Evolutionary conservation across 2,888 invertebrate genomes (phyloP), one percentile per base, ranked within the genome.

Genomic region (Molanna angustata): DNA sequence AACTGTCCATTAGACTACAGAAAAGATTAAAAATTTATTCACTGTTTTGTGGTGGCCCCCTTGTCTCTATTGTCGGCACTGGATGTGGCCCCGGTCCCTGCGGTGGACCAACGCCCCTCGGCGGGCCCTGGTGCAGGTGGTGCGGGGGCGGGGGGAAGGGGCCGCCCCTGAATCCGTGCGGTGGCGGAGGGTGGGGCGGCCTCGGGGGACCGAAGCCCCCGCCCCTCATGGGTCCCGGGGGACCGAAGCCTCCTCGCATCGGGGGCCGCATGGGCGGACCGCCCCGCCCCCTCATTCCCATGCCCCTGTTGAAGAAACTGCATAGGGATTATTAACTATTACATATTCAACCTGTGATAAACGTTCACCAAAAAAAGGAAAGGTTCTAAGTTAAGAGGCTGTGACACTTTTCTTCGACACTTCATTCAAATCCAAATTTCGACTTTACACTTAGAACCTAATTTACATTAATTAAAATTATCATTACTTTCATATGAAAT

Each of bases 1-100:
- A n/a, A n/a, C n/a, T n/a, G n/a, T n/a, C n/a, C n/a, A n/a, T n/a
- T n/a, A n/a, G n/a, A n/a, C n/a, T n/a, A n/a, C n/a, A n/a, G n/a
- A n/a, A n/a, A n/a, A n/a, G n/a, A n/a, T n/a, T n/a, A n/a, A n/a
- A n/a, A n/a, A n/a, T n/a, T n/a, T 27, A 31, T 31, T 45, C 20
- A 51, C 51, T 43, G 17, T 51, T 51, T 16, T 44, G 44, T 11
- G 51, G 51, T 11, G 51, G 51, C 16, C 51, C 51, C 16, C 51
- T 44, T 1, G 51, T 22, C 20, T 51, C 51, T 18, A 51, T 35
- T 1, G 51, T 45, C 4, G 51, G 51, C 16, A 51, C 51, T 13
- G 51, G 51, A 11, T 51, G 51, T 7, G 51, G 51, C 1, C 51
- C 51, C 2, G 51, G 51, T 9, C 51, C 51, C 13, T 44, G 44